Evolutionary conservation across 2,113 vertebrate species (phyloP), one percentile per base, ranked within the genome.

Genomic region (Cricetomys ansorgei): DNA sequence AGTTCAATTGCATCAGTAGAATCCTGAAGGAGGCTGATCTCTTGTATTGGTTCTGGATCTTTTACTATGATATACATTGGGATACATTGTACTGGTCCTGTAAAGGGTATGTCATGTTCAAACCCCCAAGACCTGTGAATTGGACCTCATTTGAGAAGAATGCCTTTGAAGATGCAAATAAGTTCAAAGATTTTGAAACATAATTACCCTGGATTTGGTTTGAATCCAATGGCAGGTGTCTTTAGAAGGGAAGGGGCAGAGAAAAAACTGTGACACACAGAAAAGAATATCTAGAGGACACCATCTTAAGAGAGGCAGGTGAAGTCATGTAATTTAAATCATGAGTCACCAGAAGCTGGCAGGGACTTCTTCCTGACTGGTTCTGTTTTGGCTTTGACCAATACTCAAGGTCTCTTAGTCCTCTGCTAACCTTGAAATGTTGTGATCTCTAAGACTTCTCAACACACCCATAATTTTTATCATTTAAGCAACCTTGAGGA

Each of bases 331-430:
- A 48, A 17, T 50, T 29, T 40, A 92, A 88, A 16, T 1, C 65
- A 76, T 16, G 6, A 45, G 40, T 40, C 12, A 34, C 31, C 12
- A 57, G 64, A 29, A 69, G 8, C 50, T 48, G 5, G 17, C 65
- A 72, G 43, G 15, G 43, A 11, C 40, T 65, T 75, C 25, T 95
- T 90, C 29, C 25, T 72, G 65, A 29, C 55, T 37, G 16, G 9
- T 67, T 95, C 90, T 83, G 27, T 43, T 97, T 79, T 73, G 23
- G 9, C 10, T 85, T 85, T 79, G 79, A 95, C 23, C 92, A 91
- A 86, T n/a, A 76, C 40, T 75, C 40, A 92, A 94, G n/a, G 4
- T 53, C 88, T 53, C 53, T 15, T 21, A 70, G 25, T 15, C 94
- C 11, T 89, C 48, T 94, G 95, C 85, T 76, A 92, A 89, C 57